phyloP scores from a whole-genome alignment of 1,140 invertebrate genomes.

The Pantala flavescens region DNA sequence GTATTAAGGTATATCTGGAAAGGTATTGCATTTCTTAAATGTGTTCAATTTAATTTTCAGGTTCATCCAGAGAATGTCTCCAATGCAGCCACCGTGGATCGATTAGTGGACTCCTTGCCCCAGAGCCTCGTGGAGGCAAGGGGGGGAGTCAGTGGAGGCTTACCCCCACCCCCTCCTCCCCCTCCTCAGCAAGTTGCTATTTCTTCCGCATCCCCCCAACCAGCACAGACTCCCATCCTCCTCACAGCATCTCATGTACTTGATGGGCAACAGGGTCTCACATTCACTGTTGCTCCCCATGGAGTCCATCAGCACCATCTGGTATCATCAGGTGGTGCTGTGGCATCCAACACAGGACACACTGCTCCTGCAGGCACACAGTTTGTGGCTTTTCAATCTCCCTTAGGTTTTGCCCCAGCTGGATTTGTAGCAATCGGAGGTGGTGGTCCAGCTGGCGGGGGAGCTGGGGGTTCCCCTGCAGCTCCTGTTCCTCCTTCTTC shows the following conservation, averaged over 20 bases:
- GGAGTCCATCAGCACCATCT: not conserved
- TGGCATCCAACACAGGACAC: not conserved
- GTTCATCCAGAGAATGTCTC: constrained; percentile 41
- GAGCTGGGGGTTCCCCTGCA: constrained; percentile 36
- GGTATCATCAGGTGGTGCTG: not conserved
- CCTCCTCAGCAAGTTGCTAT: not conserved
- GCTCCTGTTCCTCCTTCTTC: constrained; percentile 25
- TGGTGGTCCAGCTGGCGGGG: constrained; percentile 4
- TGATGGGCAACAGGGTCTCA: constrained; percentile 3
- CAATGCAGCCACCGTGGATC: constrained; percentile 33
- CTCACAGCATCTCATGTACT: not conserved
- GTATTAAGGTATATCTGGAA: no score
- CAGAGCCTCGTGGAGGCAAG: constrained; percentile 32
- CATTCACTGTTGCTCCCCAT: not conserved
- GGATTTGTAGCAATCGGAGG: not conserved
- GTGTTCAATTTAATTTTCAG: constrained; percentile 29
- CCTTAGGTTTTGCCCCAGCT: not conserved
- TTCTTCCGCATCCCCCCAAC: not conserved
- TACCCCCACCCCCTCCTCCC: not conserved
- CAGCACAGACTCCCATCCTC: not conserved
- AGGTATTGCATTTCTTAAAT: no score
- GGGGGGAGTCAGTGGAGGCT: not conserved
- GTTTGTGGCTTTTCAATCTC: not conserved
- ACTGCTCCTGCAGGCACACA: not conserved
- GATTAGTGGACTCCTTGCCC: constrained; percentile 42